Evolutionary conservation across 2,888 invertebrate genomes (phyloP).

Genomic region (Notodromas monacha): DNA sequence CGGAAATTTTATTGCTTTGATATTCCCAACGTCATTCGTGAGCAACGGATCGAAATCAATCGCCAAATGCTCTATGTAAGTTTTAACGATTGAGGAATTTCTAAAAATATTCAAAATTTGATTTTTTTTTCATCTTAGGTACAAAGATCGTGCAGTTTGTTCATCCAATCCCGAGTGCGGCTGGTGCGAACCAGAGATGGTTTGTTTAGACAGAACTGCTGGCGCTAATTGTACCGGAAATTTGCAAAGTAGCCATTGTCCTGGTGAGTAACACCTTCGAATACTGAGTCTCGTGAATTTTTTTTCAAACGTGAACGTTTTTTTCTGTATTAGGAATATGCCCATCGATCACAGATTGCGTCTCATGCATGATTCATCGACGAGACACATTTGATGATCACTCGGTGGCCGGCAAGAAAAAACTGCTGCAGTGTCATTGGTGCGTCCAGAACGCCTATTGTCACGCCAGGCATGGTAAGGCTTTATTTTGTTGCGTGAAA

Average conservation of each 20-base stretch:
- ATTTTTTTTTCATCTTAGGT: slow-evolving; percentile 7
- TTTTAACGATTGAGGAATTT: too few relatives aligned
- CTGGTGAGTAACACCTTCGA: slow-evolving; percentile 17
- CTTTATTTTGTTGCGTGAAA: too few relatives aligned
- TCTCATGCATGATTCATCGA: slow-evolving; percentile 54
- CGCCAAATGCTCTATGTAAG: too few relatives aligned
- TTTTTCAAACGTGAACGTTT: not conserved
- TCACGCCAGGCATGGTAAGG: slow-evolving; percentile 44
- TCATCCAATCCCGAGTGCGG: slow-evolving; percentile 71
- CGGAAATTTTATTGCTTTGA: slow-evolving; percentile 25
- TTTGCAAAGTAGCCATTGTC: slow-evolving; percentile 40
- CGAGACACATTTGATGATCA: slow-evolving; percentile 16
- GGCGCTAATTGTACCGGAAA: slow-evolving; percentile 69
- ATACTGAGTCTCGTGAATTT: slow-evolving; percentile 2
- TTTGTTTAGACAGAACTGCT: slow-evolving; percentile 45
- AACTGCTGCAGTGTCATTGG: slow-evolving; percentile 54
- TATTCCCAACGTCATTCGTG: not conserved
- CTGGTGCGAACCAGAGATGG: slow-evolving; percentile 54
- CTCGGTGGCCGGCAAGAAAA: slow-evolving; percentile 39
- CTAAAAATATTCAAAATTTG: too few relatives aligned
- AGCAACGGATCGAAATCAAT: too few relatives aligned
- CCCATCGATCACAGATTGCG: slow-evolving; percentile 55
- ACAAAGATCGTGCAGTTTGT: slow-evolving; percentile 23
- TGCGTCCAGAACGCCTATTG: slow-evolving; percentile 71
- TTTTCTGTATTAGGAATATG: slow-evolving; percentile 26